These are phyloP conservation scores for Danio aesculapii DNA, from an alignment of 2,797 vertebrate genomes.

Conservation along the genomic window DNA sequence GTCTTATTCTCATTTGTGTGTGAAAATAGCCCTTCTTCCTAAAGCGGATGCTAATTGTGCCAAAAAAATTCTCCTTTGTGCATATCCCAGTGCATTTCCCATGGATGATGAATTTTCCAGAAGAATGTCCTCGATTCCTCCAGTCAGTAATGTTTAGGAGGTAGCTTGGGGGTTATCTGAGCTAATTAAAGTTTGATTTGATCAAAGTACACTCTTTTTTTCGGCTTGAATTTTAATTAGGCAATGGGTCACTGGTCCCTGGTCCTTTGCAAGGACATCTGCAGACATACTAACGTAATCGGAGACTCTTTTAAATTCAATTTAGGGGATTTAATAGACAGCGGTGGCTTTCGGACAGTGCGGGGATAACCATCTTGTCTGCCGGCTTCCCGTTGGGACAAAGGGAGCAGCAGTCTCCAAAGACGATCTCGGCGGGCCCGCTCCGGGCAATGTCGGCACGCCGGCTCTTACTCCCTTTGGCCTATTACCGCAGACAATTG, in stretches of 20 bases:
- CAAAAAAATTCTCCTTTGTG: background rate
- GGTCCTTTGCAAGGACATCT: slow-evolving; percentile 68
- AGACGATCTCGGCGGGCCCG: slow-evolving; percentile 40
- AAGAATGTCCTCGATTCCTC: slow-evolving; percentile 54
- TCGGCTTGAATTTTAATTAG: slow-evolving; percentile 65
- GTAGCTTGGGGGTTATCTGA: slow-evolving; percentile 61
- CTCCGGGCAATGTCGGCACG: slow-evolving; percentile 58
- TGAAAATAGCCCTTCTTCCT: slow-evolving; percentile 28
- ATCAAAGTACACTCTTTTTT: slow-evolving; percentile 62
- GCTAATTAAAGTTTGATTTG: slow-evolving; percentile 68
- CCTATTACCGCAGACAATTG: slow-evolving; percentile 58
- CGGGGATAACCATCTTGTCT: slow-evolving; percentile 56
- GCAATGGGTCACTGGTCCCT: slow-evolving; percentile 61
- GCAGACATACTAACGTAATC: slow-evolving; percentile 59
- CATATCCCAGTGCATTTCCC: slow-evolving; percentile 16
- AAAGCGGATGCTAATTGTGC: slow-evolving; percentile 1
- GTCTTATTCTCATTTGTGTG: slow-evolving; percentile 33
- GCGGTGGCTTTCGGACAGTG: slow-evolving; percentile 62
- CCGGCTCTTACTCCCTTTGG: slow-evolving; percentile 47
- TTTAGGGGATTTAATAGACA: slow-evolving; percentile 67
- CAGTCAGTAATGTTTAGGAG: slow-evolving; percentile 56
- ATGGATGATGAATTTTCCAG: slow-evolving; percentile 49
- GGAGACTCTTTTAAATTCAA: slow-evolving; percentile 67
- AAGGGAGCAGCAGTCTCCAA: slow-evolving; percentile 33
- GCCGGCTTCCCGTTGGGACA: slow-evolving; percentile 47